Base-by-base conservation (phyloP, 2,113 vertebrate genomes). In the Butorides virescens region DNA sequence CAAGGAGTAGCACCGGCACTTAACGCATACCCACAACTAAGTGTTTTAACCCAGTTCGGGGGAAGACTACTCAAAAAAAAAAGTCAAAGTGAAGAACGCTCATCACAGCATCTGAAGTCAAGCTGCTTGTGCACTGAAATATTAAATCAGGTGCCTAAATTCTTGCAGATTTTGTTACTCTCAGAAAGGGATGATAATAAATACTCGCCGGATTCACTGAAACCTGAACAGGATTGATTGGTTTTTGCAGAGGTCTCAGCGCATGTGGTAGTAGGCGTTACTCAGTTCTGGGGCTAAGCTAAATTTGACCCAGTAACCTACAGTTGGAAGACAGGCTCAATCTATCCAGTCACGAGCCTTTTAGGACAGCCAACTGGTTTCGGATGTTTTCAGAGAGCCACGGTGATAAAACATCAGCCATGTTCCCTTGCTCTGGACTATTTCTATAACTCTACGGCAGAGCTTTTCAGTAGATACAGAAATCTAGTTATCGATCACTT, bases 401-500 rank as follows among this genome's bases (percentile, higher is more conserved):
- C 29, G 44, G 29, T 36, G 83, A 81, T 72, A 94, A 92, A 92
- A 65, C n/a, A 89, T 27, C 89, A 95, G 71, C 71, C 46, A 52
- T 61, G 22, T 46, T 87, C 58, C 65, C 62, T 73, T 70, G 66
- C 47, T 86, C 67, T 44, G 58, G 47, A 73, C 71, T 90, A 73
- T 92, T 95, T 62, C 66, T 93, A 42, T 32, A 79, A n/a, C 46
- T 88, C 50, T 19, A 68, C 37, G 90, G 59, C 71, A 83, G 71
- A 71, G 89, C 73, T 91, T 91, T 67, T 47, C 79, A 70, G 90
- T n/a, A 92, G 80, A 85, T 39, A 53, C 15, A 79, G 87, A 96
- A 91, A 86, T 86, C 84, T 90, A 79, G 89, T 90, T 95, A 96
- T 95, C 88, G 91, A 95, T 96, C 87, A 92, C 50, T 92, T 91